phyloP scores from a whole-genome alignment of 2,113 vertebrate genomes.

The Psephotus haematonotus region DNA sequence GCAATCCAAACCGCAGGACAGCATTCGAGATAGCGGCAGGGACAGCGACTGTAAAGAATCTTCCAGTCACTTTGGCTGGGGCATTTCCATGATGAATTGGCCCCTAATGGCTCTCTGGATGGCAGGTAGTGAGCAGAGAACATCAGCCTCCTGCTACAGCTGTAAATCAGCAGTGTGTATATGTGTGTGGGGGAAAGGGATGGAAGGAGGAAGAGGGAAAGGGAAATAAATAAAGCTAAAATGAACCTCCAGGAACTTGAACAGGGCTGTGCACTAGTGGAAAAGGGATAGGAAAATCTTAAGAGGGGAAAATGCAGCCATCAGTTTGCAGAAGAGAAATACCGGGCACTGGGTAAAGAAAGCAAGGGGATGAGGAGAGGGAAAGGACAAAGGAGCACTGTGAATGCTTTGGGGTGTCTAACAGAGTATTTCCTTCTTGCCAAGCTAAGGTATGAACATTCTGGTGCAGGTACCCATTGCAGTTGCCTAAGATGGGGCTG shows the following conservation, averaged over 20 bases:
- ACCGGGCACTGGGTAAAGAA: neutral
- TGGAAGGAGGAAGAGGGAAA: neutral
- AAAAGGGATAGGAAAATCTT: neutral
- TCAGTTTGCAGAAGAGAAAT: neutral
- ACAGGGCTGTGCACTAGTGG: neutral
- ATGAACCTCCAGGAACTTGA: neutral
- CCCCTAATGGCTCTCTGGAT: neutral
- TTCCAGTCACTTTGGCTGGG: neutral
- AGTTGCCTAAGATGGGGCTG: neutral
- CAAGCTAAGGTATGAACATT: neutral
- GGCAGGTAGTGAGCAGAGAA: neutral
- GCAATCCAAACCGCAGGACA: neutral
- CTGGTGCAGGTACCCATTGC: rapidly evolving
- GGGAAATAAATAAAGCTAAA: neutral
- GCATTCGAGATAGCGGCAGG: neutral
- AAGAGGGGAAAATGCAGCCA: neutral
- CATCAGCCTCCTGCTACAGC: neutral
- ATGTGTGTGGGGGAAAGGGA: rapidly evolving
- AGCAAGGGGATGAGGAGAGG: neutral
- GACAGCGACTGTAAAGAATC: neutral
- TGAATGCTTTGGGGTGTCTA: neutral
- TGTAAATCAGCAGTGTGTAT: slow-evolving; percentile 1
- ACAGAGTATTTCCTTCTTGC: neutral
- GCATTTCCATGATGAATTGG: neutral
- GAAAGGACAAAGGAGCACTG: neutral